Conservation (phyloP, 2,888 invertebrate genomes). For the Cepaea hortensis region DNA sequence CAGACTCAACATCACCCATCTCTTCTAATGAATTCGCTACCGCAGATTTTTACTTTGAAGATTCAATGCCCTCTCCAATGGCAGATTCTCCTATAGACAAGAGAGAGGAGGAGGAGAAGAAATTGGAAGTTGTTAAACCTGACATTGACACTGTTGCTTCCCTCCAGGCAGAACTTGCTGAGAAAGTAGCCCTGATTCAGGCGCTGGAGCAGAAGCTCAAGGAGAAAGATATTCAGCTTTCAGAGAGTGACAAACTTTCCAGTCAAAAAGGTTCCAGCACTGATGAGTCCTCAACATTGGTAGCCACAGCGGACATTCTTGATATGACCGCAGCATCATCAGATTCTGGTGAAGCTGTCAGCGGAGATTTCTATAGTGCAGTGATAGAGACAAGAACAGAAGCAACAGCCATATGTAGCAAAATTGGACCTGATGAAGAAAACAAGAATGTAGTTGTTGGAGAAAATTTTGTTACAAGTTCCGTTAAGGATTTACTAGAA, state of each 20-base stretch:
- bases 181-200: conserved; percentile 28
- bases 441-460: no score
- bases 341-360: not conserved
- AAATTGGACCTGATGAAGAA: not conserved
- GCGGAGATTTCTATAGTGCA: not conserved
- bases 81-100: conserved; percentile 78
- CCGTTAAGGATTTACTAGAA: not conserved
- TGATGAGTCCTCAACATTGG: conserved; percentile 25
- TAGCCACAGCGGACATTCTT: not conserved
- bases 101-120: conserved; percentile 74
- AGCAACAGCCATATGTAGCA: no score
- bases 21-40: conserved; percentile 83
- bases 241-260: conserved; percentile 9
- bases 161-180: conserved; percentile 36
- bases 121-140: conserved; percentile 77
- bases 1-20: conserved; percentile 68
- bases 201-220: conserved; percentile 33
- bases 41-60: conserved; percentile 91
- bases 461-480: not conserved
- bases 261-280: conserved; percentile 13
- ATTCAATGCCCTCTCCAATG: conserved; percentile 90
- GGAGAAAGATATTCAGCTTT: conserved; percentile 19
- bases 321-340: not conserved
- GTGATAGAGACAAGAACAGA: not conserved
- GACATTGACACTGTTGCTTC: conserved; percentile 17